Evolutionary conservation across 2,888 invertebrate species (phyloP), one percentile per base, ranked within the genome.

Genomic region (Monoplex corrugatus): DNA sequence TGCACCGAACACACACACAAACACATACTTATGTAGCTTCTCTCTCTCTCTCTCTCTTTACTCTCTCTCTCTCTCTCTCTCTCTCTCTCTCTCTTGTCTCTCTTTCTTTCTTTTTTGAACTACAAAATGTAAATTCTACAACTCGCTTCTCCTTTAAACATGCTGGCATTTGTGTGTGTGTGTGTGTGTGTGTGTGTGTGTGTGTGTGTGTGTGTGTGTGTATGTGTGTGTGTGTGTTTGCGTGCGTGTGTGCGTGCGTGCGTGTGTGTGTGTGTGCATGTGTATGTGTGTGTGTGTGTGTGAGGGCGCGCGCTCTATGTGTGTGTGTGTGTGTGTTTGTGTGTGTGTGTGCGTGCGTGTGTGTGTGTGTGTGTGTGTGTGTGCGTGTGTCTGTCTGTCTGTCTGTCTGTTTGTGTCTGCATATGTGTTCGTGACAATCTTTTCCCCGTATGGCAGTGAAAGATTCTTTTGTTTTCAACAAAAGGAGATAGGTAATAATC

Each of bases 191-290:
- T 68, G 8, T 68, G 0, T 68, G 68, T 68, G 68, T n/a, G n/a
- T 68, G 23, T 68, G 68, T 68, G n/a, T 68, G n/a, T 68, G 68
- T 68, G 68, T 68, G n/a, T 68, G n/a, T 63, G n/a, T 19, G n/a
- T 68, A 32, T 68, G 68, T 23, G 13, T 63, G 63, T 63, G 63
- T 63, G 63, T 23, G 63, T 63, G 63, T 23, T 16, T 63, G 63
- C 28, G 63, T 63, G 63, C 78, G 32, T 87, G 16, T 78, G 35
- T 78, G 40, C n/a, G 40, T 32, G 35, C 32, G 43, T 44, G 6
- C 38, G 10, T 43, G 32, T 44, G 28, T 78, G 19, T 78, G 23
- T 19, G 68, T 2, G n/a, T 68, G 50, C 19, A 50, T 19, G 50
- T 50, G 19, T 19, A 8, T 50, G 50, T 50, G 50, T 50, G 10